Percentiles rank a stretch among this genome's conserved stretches.
Evolutionary conservation across 2,888 invertebrate genomes (phyloP).

Genomic region (Ornithoptera alexandrae): DNA sequence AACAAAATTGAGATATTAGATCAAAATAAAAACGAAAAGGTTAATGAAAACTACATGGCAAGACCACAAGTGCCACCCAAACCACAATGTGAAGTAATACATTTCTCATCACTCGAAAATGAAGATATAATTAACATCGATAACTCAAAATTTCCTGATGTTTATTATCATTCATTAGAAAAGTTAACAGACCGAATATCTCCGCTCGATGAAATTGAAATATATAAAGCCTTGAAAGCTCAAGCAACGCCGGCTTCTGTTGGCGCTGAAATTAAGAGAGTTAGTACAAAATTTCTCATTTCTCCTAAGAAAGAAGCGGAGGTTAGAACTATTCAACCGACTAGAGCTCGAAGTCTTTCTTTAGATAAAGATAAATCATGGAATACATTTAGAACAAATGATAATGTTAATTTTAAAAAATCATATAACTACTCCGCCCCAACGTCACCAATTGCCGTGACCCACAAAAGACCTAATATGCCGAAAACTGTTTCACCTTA

Average conservation of each 20-base stretch:
- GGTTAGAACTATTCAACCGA: slow-evolving; percentile 69
- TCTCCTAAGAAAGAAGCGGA: slow-evolving; percentile 75
- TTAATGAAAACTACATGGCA: slow-evolving; percentile 46
- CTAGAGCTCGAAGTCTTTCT: slow-evolving; percentile 66
- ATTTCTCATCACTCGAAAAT: slow-evolving; percentile 35
- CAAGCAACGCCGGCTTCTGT: slow-evolving; percentile 61
- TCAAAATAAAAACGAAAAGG: slow-evolving; percentile 37
- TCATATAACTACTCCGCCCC: slow-evolving; percentile 74
- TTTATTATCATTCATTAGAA: slow-evolving; percentile 71
- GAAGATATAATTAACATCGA: slow-evolving; percentile 33
- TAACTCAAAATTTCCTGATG: slow-evolving; percentile 54
- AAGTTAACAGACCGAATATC: slow-evolving; percentile 58
- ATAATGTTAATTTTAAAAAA: slow-evolving; percentile 36
- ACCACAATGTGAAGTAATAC: slow-evolving; percentile 47
- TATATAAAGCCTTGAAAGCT: slow-evolving; percentile 58
- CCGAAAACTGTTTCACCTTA: slow-evolving; percentile 70
- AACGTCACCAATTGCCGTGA: slow-evolving; percentile 63
- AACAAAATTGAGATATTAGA: slow-evolving; percentile 34
- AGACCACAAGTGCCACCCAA: slow-evolving; percentile 50
- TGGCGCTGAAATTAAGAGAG: slow-evolving; percentile 73
- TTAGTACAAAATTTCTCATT: slow-evolving; percentile 69
- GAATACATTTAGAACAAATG: slow-evolving; percentile 5
- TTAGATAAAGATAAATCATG: slow-evolving; percentile 50
- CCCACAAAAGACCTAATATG: slow-evolving; percentile 65
- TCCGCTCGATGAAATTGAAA: slow-evolving; percentile 57